A percentile compares a stretch with the other conserved stretches of the same genome.
Conservation (phyloP, 1,140 invertebrate species). For the Drosophila rufa region DNA sequence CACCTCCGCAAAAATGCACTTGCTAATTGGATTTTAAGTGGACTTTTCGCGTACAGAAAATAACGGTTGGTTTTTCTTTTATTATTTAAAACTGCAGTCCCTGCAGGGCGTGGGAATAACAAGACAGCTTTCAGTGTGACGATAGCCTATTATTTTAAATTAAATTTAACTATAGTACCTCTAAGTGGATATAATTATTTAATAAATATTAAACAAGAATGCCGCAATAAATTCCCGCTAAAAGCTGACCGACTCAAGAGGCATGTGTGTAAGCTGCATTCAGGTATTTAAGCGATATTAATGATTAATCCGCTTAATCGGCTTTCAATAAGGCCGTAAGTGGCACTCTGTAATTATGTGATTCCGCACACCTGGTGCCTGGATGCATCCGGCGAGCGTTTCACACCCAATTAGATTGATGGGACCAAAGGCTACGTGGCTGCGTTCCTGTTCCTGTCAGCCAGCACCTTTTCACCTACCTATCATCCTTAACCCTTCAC, state of each 20-base stretch:
- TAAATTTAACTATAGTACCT: too few relatives aligned
- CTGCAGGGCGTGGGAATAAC: too few relatives aligned
- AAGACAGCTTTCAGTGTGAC: not conserved
- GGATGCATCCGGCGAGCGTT: constrained; percentile 21
- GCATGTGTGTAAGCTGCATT: not conserved
- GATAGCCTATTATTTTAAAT: too few relatives aligned
- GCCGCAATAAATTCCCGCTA: too few relatives aligned
- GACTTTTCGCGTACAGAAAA: too few relatives aligned
- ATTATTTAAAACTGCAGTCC: not conserved
- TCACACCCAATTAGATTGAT: constrained; percentile 67
- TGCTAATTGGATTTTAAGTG: not conserved
- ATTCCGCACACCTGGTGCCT: constrained; percentile 2
- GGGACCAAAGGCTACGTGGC: constrained; percentile 10
- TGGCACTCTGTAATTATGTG: constrained; percentile 1
- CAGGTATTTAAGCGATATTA: not conserved
- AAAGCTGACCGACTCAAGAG: not conserved
- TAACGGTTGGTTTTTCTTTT: not conserved
- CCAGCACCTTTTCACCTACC: not conserved
- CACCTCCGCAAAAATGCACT: not conserved
- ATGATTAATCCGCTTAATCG: constrained; percentile 12
- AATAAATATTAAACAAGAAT: too few relatives aligned
- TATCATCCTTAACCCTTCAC: not conserved
- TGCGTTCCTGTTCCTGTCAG: constrained; percentile 4
- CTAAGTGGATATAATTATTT: too few relatives aligned
- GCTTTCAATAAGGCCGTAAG: not conserved